Conservation (phyloP, 2,888 invertebrate species). For the Xiphydria camelus region DNA sequence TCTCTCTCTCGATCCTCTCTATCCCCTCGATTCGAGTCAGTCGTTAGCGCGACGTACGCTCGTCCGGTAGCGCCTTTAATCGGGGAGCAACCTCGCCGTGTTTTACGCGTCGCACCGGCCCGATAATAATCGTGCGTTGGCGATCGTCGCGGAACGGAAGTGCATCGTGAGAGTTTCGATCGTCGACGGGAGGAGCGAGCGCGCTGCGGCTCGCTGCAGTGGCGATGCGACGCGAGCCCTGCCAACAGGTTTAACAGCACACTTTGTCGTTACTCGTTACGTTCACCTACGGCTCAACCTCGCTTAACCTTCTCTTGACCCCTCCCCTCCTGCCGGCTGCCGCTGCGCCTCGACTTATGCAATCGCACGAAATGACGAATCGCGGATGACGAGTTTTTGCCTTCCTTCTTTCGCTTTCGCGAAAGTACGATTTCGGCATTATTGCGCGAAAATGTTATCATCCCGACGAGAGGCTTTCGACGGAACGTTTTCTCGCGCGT, state of each 20-base stretch:
- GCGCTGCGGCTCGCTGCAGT: conserved; percentile 21
- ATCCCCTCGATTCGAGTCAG: not conserved
- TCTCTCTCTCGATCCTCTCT: not conserved
- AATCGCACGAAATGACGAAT: not conserved
- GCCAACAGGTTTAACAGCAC: conserved; percentile 26
- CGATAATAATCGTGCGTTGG: too few relatives aligned
- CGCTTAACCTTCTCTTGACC: not conserved
- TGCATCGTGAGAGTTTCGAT: conserved; percentile 15
- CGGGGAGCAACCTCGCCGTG: too few relatives aligned
- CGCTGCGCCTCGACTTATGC: not conserved
- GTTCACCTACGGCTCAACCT: not conserved
- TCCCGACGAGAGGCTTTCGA: too few relatives aligned
- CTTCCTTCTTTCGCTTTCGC: too few relatives aligned
- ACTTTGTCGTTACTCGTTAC: not conserved
- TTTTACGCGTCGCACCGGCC: too few relatives aligned
- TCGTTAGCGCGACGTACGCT: not conserved
- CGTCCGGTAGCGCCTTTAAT: too few relatives aligned
- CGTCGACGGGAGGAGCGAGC: conserved; percentile 15
- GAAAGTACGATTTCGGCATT: too few relatives aligned
- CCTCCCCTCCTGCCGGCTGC: not conserved
- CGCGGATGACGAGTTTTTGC: not conserved
- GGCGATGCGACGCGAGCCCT: conserved; percentile 27
- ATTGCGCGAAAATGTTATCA: too few relatives aligned
- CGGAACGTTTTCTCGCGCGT: too few relatives aligned
- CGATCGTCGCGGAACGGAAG: too few relatives aligned